phyloP scores from a whole-genome alignment of 2,888 invertebrate genomes.

The Papilio demoleus region DNA sequence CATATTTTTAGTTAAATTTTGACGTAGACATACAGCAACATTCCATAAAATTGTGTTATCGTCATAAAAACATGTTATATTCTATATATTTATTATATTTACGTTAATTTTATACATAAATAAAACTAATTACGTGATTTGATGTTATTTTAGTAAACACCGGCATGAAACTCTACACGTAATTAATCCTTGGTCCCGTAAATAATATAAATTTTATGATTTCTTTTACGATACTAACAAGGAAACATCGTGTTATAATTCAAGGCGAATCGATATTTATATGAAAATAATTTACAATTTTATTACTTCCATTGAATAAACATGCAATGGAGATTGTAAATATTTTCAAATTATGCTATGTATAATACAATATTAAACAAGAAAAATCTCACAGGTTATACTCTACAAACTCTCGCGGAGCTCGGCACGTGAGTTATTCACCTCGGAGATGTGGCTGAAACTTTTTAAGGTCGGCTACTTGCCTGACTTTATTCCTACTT shows the following conservation, averaged over 20 bases:
- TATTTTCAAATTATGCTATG: no score
- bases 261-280: constrained; percentile 7
- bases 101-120: not conserved
- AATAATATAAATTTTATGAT: not conserved
- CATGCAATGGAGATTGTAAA: not conserved
- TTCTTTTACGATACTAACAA: constrained; percentile 7
- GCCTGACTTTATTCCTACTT: no score
- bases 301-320: not conserved
- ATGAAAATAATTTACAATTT: not conserved
- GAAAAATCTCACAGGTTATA: no score
- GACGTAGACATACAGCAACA: no score
- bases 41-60: no score
- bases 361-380: no score
- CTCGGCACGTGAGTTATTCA: no score
- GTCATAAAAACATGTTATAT: no score
- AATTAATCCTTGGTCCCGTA: constrained; percentile 1
- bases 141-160: constrained; percentile 3
- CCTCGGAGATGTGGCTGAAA: no score
- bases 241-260: not conserved
- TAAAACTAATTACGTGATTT: constrained; percentile 1
- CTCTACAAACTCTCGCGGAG: no score
- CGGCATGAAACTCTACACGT: not conserved
- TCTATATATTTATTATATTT: not conserved
- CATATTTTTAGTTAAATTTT: no score
- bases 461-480: no score